These are phyloP conservation scores for Tragelaphus strepsiceros DNA, from an alignment of 2,113 vertebrate genomes.

Conservation along the genomic window DNA sequence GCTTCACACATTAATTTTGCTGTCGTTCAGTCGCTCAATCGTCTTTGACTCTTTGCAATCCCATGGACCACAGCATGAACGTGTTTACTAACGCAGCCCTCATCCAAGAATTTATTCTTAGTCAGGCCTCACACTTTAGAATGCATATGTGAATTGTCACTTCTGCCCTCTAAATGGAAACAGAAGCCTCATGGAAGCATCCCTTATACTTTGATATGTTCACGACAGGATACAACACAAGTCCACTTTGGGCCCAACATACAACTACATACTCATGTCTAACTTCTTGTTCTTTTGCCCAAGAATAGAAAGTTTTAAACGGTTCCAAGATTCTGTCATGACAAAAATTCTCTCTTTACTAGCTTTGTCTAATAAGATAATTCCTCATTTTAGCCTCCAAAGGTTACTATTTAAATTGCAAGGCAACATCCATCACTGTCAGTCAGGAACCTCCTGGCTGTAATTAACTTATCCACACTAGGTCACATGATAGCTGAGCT, in stretches of 20 bases:
- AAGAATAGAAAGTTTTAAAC: neutral
- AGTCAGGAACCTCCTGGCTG: neutral
- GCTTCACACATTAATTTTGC: neutral
- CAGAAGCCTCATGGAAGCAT: neutral
- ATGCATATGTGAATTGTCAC: neutral
- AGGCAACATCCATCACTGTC: neutral
- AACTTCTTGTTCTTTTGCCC: neutral
- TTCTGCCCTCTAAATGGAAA: neutral
- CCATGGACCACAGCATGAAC: neutral
- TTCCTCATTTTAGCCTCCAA: slow-evolving; percentile 11
- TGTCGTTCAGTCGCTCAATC: neutral
- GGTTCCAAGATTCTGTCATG: neutral
- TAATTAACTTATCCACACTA: neutral
- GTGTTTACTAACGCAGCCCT: neutral
- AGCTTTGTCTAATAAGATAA: neutral
- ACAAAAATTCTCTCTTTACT: slow-evolving; percentile 17
- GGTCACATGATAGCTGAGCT: neutral
- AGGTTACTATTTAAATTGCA: slow-evolving; percentile 21
- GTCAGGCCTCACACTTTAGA: neutral
- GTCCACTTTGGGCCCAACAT: neutral
- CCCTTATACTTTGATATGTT: neutral
- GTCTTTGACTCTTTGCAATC: neutral
- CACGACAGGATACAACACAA: neutral
- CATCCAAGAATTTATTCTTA: neutral
- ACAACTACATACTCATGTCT: neutral